Conservation (phyloP, 2,888 invertebrate genomes). For the Antitype chi region DNA sequence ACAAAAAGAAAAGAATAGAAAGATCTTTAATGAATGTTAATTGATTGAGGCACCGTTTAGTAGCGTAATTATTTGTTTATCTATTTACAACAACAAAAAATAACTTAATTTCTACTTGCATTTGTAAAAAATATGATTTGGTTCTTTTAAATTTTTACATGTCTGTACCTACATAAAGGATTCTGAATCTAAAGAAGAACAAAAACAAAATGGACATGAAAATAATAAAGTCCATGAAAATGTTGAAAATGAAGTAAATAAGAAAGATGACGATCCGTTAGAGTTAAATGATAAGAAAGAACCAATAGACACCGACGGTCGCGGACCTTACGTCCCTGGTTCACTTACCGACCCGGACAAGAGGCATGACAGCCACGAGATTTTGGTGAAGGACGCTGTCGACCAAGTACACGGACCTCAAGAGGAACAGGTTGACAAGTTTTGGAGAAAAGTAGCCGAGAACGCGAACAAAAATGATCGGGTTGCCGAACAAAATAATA, state of each 20-base stretch:
- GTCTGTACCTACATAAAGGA: slow-evolving; percentile 86
- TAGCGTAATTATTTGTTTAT: slow-evolving; percentile 47
- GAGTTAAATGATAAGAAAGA: slow-evolving; percentile 77
- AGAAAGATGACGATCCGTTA: slow-evolving; percentile 77
- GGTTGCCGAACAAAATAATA: slow-evolving; percentile 72
- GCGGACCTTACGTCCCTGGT: slow-evolving; percentile 90
- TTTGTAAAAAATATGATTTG: slow-evolving; percentile 49
- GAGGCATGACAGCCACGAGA: slow-evolving; percentile 86
- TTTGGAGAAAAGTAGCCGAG: slow-evolving; percentile 87
- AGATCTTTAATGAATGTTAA: slow-evolving; percentile 42
- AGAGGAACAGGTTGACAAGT: slow-evolving; percentile 81
- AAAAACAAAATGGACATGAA: slow-evolving; percentile 54
- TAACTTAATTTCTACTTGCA: slow-evolving; percentile 13
- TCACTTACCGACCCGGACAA: slow-evolving; percentile 89
- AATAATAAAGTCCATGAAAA: slow-evolving; percentile 50
- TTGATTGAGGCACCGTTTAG: slow-evolving; percentile 60
- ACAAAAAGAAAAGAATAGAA: slow-evolving; percentile 71
- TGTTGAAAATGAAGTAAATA: slow-evolving; percentile 50
- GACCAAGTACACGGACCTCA: slow-evolving; percentile 86
- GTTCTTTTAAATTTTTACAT: slow-evolving; percentile 79
- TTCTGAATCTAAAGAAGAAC: slow-evolving; percentile 66
- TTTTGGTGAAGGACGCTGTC: slow-evolving; percentile 83
- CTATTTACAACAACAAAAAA: slow-evolving; percentile 35
- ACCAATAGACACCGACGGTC: slow-evolving; percentile 80
- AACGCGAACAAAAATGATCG: slow-evolving; percentile 82